Percentiles rank a stretch among this genome's conserved stretches.
Evolutionary conservation across 2,113 vertebrate species (phyloP).

Genomic region (Corythaixoides concolor): DNA sequence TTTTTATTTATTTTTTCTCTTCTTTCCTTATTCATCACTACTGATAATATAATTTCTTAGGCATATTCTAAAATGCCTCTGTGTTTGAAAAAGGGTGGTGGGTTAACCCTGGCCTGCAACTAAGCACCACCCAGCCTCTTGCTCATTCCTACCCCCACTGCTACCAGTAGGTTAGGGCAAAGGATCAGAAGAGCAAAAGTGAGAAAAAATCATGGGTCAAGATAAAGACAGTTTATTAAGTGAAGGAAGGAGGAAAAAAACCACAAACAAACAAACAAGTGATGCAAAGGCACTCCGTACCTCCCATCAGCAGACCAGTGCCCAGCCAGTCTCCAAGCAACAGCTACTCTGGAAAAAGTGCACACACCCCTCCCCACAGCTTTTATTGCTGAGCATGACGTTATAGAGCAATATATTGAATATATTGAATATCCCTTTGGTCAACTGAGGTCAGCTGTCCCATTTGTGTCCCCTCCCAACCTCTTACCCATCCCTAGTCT

Average conservation of each 20-base stretch:
- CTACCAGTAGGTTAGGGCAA: not conserved
- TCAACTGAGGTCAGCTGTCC: not conserved
- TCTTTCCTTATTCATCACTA: not conserved
- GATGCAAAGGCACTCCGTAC: not conserved
- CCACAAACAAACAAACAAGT: not conserved
- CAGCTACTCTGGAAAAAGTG: not conserved
- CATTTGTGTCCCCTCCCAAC: not conserved
- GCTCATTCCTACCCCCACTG: not conserved
- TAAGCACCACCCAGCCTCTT: not conserved
- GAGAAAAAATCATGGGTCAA: not conserved
- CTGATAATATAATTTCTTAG: not conserved
- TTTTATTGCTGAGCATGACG: not conserved
- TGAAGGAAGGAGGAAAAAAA: not conserved
- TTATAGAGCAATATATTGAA: too few relatives aligned
- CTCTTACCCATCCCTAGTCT: not conserved
- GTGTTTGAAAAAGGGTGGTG: not conserved
- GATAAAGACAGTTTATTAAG: not conserved
- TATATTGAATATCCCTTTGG: not conserved
- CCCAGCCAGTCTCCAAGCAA: not conserved
- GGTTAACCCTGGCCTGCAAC: not conserved
- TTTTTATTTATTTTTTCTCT: not conserved
- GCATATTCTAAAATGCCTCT: not conserved
- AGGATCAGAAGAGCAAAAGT: not conserved
- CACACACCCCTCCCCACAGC: accelerated
- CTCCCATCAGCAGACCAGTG: not conserved